These are phyloP conservation scores for Bruchidius siliquastri DNA, from an alignment of 2,888 invertebrate genomes.

Conservation along the genomic window DNA sequence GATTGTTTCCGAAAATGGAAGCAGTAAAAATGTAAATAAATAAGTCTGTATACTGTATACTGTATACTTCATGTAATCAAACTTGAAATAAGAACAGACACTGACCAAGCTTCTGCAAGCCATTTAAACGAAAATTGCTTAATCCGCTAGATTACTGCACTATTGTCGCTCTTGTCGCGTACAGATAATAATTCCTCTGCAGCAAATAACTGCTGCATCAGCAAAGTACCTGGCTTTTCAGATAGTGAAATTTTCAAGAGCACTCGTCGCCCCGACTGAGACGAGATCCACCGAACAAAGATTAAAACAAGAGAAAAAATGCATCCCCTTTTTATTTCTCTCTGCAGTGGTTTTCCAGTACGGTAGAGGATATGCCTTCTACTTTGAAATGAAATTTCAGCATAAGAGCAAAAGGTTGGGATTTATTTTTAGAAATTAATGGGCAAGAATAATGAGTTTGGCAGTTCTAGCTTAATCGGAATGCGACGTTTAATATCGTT, in stretches of 20 bases:
- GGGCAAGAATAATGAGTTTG: not conserved
- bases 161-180: not conserved
- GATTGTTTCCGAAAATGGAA: no score
- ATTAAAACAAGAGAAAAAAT: not conserved
- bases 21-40: no score
- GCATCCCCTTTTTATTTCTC: not conserved
- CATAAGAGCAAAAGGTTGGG: not conserved
- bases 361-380: not conserved
- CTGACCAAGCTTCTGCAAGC: no score
- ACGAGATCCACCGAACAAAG: not conserved
- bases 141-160: not conserved
- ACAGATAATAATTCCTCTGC: not conserved
- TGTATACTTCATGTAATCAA: no score
- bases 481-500: not conserved
- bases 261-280: not conserved
- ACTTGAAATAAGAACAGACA: no score
- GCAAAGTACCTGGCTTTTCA: not conserved
- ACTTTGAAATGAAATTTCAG: not conserved
- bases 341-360: not conserved
- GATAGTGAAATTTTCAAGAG: not conserved
- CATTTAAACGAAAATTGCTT: not conserved
- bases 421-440: not conserved
- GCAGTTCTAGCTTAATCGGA: not conserved
- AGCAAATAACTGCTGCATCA: not conserved
- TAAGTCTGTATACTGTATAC: no score